phyloP scores from a whole-genome alignment of 2,888 invertebrate species.

The Drosophila buzzatii region DNA sequence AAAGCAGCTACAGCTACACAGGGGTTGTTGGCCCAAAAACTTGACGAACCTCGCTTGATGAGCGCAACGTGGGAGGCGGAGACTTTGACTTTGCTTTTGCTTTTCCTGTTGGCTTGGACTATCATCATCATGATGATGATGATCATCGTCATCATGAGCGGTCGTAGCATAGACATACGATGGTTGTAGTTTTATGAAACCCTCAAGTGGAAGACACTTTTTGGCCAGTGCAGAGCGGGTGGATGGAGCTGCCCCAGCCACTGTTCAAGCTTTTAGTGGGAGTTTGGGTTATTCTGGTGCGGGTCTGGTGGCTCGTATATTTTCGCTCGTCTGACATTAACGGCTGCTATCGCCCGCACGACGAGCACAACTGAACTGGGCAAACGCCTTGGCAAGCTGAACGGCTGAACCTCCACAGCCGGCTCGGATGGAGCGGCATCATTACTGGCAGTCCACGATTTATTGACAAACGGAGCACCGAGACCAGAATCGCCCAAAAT shows the following conservation, averaged over 20 bases:
- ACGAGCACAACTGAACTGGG: conserved; percentile 42
- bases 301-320: conserved; percentile 82
- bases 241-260: conserved; percentile 8
- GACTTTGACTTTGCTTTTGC: conserved; percentile 14
- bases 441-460: conserved; percentile 84
- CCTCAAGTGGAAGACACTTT: conserved; percentile 69
- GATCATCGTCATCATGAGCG: conserved; percentile 12
- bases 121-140: conserved; percentile 26
- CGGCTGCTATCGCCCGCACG: conserved; percentile 85
- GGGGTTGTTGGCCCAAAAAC: conserved; percentile 63
- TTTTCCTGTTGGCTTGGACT: conserved; percentile 21
- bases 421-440: conserved; percentile 64
- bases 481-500: conserved; percentile 67
- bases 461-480: conserved; percentile 83
- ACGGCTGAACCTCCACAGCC: conserved; percentile 18
- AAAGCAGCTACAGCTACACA: conserved; percentile 26
- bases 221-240: conserved; percentile 7
- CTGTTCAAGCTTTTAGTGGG: background rate
- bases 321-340: conserved; percentile 86
- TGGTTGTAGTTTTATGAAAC: conserved; percentile 60
- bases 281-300: conserved; percentile 6
- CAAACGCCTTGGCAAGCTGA: too few relatives aligned
- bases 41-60: conserved; percentile 66
- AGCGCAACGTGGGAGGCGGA: conserved; percentile 30
- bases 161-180: conserved; percentile 53